These are phyloP conservation scores for Eunapius fragilis DNA, from an alignment of 37 sponge, comb jelly and placozoan genomes.

Conservation along the genomic window DNA sequence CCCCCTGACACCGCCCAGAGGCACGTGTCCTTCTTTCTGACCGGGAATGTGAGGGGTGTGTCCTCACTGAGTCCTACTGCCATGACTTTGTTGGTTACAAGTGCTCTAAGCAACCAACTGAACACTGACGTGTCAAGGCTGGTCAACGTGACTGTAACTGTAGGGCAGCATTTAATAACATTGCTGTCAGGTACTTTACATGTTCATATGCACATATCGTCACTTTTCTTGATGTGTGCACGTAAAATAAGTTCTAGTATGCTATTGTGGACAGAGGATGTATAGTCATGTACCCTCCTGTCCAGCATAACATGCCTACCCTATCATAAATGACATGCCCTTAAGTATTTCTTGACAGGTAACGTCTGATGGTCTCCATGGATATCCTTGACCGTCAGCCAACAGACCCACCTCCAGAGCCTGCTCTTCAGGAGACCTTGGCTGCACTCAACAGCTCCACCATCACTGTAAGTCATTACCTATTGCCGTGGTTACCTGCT, in stretches of 20 bases:
- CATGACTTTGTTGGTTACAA: neutral
- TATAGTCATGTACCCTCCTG: too few relatives aligned
- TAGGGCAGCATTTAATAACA: neutral
- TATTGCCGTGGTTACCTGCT: too few relatives aligned
- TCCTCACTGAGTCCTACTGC: neutral
- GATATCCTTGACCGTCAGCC: conserved; percentile 47
- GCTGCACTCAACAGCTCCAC: neutral
- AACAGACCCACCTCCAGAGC: conserved; percentile 57
- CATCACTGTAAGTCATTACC: neutral
- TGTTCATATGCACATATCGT: too few relatives aligned
- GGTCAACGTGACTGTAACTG: conserved; percentile 14
- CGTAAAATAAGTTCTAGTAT: too few relatives aligned
- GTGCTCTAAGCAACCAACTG: conserved; percentile 8
- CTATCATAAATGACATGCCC: too few relatives aligned
- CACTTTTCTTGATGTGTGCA: too few relatives aligned
- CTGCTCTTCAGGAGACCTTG: neutral
- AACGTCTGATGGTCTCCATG: conserved; percentile 11
- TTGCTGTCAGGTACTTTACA: too few relatives aligned
- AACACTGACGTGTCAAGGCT: conserved; percentile 68
- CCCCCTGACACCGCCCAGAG: conserved; percentile 19
- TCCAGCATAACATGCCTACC: too few relatives aligned
- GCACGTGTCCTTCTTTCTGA: conserved; percentile 44
- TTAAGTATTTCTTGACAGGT: neutral
- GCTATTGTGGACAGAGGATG: too few relatives aligned
- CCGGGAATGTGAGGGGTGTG: conserved; percentile 8